Evolutionary conservation across 2,797 vertebrate genomes (phyloP), one percentile per base, ranked within the genome.

Genomic region (Hydrophis major): DNA sequence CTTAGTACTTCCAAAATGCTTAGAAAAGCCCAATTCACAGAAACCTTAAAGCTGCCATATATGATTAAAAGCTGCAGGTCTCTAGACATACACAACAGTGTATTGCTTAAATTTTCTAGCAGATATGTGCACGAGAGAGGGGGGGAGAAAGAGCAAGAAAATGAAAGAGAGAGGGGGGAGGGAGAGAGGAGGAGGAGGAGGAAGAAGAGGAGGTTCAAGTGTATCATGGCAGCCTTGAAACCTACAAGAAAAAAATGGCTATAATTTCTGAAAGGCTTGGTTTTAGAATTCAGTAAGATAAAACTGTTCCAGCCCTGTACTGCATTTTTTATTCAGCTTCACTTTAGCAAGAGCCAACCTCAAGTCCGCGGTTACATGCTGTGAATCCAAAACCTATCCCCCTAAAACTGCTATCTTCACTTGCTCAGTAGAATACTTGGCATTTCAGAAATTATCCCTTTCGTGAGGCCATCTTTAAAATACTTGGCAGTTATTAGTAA

Each of bases 151-250:
- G n/a, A 6, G 10, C 10, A 61, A 63, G 61, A 28, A 12, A 63
- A 28, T 28, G 10, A 28, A 28, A 16, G 14, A 6, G 12, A 2
- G 4, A 13, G 16, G 1, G 2, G 0, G 6, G 28, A 32, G n/a
- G 5, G 28, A n/a, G 14, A 28, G 12, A 28, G 25, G 11, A 13
- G 61, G n/a, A n/a, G 28, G 14, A 4, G 69, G 16, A 22, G 16
- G 37, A 37, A 2, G 27, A 27, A 5, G 25, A 28, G 61, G 16
- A 1, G 6, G 7, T 22, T 78, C 32, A 78, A 83, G 18, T 42
- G 20, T 83, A 83, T 47, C 74, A 47, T 16, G 27, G 27, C 83
- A 87, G 5, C 86, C 27, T 87, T 87, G 12, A 87, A 27, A 87
- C n/a, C 86, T n/a, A n/a, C 14, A n/a, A 55, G 13, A 53, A 87